phyloP scores from a whole-genome alignment of 2,888 invertebrate species.

The Nephrotoma flavescens region DNA sequence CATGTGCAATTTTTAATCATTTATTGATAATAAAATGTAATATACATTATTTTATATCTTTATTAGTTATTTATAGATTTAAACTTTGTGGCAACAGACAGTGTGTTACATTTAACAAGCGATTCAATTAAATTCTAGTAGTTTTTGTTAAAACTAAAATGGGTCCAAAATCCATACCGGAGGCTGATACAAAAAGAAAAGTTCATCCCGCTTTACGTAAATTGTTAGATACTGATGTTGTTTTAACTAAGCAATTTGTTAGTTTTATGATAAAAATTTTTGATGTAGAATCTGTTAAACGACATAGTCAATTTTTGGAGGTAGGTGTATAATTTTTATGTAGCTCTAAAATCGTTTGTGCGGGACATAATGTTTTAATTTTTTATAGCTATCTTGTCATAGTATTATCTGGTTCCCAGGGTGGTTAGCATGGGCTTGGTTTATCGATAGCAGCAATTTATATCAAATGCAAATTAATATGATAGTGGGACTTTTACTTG shows the following conservation, averaged over 20 bases:
- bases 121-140: no score
- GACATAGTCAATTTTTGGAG: slow-evolving; percentile 25
- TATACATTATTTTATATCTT: no score
- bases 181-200: background rate
- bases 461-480: slow-evolving; percentile 78
- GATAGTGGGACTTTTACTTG: slow-evolving; percentile 61
- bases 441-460: slow-evolving; percentile 49
- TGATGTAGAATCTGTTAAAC: slow-evolving; percentile 21
- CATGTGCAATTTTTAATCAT: no score
- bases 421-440: slow-evolving; percentile 64
- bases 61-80: no score
- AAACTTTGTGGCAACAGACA: no score
- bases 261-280: slow-evolving; percentile 20
- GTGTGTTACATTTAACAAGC: no score
- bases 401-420: slow-evolving; percentile 73
- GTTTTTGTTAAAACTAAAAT: background rate
- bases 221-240: slow-evolving; percentile 22
- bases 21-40: no score
- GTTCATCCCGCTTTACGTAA: slow-evolving; percentile 11
- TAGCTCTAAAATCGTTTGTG: background rate
- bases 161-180: background rate
- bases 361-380: background rate
- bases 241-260: slow-evolving; percentile 22
- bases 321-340: background rate
- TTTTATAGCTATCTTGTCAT: slow-evolving; percentile 64